Conservation (phyloP, 92 coral and sea anemone genomes). For the Isaurus tuberculatus region DNA sequence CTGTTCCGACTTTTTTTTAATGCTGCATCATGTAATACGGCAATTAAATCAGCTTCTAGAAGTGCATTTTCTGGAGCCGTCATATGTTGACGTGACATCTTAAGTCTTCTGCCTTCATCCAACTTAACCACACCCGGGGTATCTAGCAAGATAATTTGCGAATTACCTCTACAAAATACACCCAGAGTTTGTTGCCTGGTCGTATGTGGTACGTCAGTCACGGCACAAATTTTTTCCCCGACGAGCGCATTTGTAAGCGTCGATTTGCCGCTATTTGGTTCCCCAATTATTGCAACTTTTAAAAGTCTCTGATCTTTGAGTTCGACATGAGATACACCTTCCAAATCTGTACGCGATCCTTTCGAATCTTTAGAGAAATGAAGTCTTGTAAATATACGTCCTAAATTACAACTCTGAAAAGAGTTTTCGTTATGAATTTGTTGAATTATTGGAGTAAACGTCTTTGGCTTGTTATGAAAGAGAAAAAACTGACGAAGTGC, state of each 20-base stretch:
- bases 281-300: constrained; percentile 92
- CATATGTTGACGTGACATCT: constrained; percentile 93
- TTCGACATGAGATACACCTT: background rate
- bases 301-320: constrained; percentile 64
- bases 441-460: background rate
- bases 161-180: constrained; percentile 66
- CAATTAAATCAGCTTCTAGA: constrained; percentile 85
- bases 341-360: background rate
- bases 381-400: background rate
- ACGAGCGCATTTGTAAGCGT: constrained; percentile 88
- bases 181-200: constrained; percentile 88
- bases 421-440: background rate
- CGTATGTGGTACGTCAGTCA: constrained; percentile 92
- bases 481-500: background rate
- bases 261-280: constrained; percentile 97
- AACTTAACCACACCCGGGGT: constrained; percentile 93
- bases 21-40: constrained; percentile 82
- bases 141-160: constrained; percentile 87
- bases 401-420: background rate
- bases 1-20: constrained; percentile 72
- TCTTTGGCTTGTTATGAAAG: constrained; percentile 1
- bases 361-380: background rate
- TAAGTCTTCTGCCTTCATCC: constrained; percentile 83
- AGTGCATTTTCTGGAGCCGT: constrained; percentile 88
- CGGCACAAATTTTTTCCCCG: constrained; percentile 92